A percentile compares a stretch with the other conserved stretches of the same genome.
Evolutionary conservation across 2,797 vertebrate species (phyloP).

Genomic region (Macroramphosus scolopax): DNA sequence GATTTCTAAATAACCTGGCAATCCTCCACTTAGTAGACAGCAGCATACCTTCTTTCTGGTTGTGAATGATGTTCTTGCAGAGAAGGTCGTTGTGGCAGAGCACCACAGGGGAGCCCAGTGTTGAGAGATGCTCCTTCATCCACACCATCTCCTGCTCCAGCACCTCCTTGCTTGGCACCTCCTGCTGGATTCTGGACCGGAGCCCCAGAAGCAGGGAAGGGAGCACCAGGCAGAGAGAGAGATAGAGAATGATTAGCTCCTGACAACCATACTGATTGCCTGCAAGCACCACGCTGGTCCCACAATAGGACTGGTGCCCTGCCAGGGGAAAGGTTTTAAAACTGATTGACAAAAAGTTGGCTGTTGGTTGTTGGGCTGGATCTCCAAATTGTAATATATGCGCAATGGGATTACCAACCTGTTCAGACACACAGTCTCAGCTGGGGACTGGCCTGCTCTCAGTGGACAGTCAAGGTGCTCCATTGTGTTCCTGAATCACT

Average conservation of each 20-base stretch:
- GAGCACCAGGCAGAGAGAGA: neutral
- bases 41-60: slow-evolving; percentile 84
- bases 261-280: too few relatives aligned
- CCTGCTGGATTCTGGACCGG: slow-evolving; percentile 81
- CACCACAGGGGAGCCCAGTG: slow-evolving; percentile 89
- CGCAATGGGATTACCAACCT: too few relatives aligned
- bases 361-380: too few relatives aligned
- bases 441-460: too few relatives aligned
- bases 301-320: too few relatives aligned
- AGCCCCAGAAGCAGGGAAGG: neutral
- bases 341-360: too few relatives aligned
- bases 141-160: slow-evolving; percentile 89
- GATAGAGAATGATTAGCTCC: slow-evolving; percentile 6
- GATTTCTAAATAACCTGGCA: too few relatives aligned
- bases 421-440: too few relatives aligned
- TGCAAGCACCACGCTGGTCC: neutral
- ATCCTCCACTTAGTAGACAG: too few relatives aligned
- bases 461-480: too few relatives aligned
- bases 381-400: too few relatives aligned
- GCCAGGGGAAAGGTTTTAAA: too few relatives aligned
- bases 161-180: slow-evolving; percentile 85
- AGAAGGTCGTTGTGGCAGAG: slow-evolving; percentile 97
- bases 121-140: slow-evolving; percentile 92
- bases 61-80: slow-evolving; percentile 97
- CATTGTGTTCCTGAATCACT: slow-evolving; percentile 11